Percentiles rank a stretch among this genome's conserved stretches.
These are phyloP conservation scores for Agrochola lota DNA, from an alignment of 2,888 invertebrate species.

Conservation along the genomic window DNA sequence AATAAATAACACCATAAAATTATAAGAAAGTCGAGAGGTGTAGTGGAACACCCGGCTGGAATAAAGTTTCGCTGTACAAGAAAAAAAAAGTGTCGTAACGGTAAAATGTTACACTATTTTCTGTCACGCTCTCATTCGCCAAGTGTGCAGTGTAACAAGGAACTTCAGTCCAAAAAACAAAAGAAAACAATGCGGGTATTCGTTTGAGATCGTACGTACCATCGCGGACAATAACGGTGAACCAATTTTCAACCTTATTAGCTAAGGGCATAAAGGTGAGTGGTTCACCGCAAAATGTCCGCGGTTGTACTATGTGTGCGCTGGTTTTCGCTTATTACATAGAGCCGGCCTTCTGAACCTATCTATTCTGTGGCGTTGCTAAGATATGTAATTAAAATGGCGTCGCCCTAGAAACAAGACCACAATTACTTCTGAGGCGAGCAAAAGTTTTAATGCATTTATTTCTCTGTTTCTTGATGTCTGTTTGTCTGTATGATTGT, in stretches of 20 bases:
- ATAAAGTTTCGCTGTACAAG: not conserved
- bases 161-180: too few relatives aligned
- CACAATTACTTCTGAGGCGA: conserved; percentile 75
- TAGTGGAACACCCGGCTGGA: not conserved
- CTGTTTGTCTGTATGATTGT: conserved; percentile 73
- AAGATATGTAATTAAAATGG: conserved; percentile 74
- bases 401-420: conserved; percentile 69
- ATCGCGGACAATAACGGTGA: too few relatives aligned
- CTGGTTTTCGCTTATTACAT: not conserved
- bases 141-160: not conserved
- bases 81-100: not conserved
- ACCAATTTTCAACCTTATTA: too few relatives aligned
- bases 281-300: too few relatives aligned
- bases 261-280: too few relatives aligned
- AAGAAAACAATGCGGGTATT: too few relatives aligned
- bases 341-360: not conserved
- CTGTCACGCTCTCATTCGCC: not conserved
- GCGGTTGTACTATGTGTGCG: too few relatives aligned
- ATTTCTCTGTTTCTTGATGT: conserved; percentile 61
- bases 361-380: conserved; percentile 28
- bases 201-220: not conserved
- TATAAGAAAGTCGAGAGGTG: not conserved
- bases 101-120: not conserved
- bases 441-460: conserved; percentile 80
- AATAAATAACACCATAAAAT: not conserved